These are phyloP conservation scores for Lordiphosa fenestrarum DNA, from an alignment of 2,888 invertebrate genomes.

Conservation along the genomic window DNA sequence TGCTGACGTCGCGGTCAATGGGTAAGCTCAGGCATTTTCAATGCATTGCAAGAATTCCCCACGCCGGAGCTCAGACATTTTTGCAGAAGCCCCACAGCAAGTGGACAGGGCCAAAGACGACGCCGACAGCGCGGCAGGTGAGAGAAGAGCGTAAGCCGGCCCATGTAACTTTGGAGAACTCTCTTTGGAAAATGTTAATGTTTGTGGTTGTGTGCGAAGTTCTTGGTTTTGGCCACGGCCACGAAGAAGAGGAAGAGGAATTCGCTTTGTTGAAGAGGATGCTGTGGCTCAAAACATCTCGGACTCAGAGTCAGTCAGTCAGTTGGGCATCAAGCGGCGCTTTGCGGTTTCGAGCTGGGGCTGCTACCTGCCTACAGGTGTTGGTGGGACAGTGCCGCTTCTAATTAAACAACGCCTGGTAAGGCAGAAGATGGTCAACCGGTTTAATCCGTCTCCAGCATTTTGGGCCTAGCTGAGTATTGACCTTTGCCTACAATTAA, in stretches of 20 bases:
- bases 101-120: conserved; percentile 42
- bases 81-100: conserved; percentile 47
- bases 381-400: conserved; percentile 55
- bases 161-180: conserved; percentile 65
- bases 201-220: conserved; percentile 47
- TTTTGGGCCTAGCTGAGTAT: conserved; percentile 54
- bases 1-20: conserved; percentile 42
- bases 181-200: conserved; percentile 65
- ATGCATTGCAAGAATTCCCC: conserved; percentile 57
- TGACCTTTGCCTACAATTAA: conserved; percentile 62
- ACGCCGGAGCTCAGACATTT: conserved; percentile 28
- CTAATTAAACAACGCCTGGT: conserved; percentile 67
- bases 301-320: conserved; percentile 56
- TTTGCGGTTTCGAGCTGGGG: conserved; percentile 56
- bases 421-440: conserved; percentile 30
- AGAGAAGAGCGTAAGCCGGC: conserved; percentile 40
- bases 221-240: conserved; percentile 65
- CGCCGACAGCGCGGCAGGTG: conserved; percentile 15
- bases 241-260: conserved; percentile 45
- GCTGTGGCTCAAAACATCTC: conserved; percentile 31
- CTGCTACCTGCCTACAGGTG: conserved; percentile 53
- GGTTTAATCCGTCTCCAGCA: conserved; percentile 27
- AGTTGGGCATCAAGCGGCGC: conserved; percentile 70
- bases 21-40: conserved; percentile 45
- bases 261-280: conserved; percentile 46